phyloP scores from a whole-genome alignment of 2,113 vertebrate species.

The Trichomycterus rosablanca region DNA sequence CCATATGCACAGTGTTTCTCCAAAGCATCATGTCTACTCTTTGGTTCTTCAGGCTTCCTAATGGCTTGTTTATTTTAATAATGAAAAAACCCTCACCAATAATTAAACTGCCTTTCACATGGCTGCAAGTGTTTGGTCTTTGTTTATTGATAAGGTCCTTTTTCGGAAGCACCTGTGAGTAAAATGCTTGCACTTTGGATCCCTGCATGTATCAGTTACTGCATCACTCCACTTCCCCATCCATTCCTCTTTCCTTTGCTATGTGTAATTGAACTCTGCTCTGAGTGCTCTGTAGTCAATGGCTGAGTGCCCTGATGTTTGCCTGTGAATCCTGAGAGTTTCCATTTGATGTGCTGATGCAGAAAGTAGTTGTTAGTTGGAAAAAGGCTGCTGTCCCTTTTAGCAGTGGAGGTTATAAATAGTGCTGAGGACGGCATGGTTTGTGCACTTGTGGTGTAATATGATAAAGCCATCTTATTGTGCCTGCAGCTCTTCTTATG shows the following conservation, averaged over 20 bases:
- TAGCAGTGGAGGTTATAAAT: conserved; percentile 43
- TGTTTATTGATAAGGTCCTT: too few species aligned
- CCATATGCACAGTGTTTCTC: too few species aligned
- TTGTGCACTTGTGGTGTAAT: conserved; percentile 37
- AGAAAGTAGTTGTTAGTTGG: conserved; percentile 24
- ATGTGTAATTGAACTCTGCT: conserved; percentile 14
- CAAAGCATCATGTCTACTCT: too few species aligned
- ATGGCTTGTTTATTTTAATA: too few species aligned
- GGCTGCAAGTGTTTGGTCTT: too few species aligned
- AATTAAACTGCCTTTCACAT: too few species aligned
- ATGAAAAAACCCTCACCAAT: too few species aligned
- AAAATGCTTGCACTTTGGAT: too few species aligned
- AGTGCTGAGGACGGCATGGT: conserved; percentile 40
- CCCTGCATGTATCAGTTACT: neutral
- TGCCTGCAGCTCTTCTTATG: conserved; percentile 35
- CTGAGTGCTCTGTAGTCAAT: conserved; percentile 1
- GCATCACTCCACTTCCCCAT: too few species aligned
- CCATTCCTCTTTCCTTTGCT: too few species aligned
- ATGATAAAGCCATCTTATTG: conserved; percentile 42
- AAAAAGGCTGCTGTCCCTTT: conserved; percentile 26
- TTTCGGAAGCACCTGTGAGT: too few species aligned
- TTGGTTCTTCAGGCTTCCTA: too few species aligned
- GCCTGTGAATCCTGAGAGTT: neutral
- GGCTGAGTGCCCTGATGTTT: neutral
- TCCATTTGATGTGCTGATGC: conserved; percentile 25